Conservation (phyloP, 1,140 invertebrate genomes). For the Calephelis nemesis region DNA sequence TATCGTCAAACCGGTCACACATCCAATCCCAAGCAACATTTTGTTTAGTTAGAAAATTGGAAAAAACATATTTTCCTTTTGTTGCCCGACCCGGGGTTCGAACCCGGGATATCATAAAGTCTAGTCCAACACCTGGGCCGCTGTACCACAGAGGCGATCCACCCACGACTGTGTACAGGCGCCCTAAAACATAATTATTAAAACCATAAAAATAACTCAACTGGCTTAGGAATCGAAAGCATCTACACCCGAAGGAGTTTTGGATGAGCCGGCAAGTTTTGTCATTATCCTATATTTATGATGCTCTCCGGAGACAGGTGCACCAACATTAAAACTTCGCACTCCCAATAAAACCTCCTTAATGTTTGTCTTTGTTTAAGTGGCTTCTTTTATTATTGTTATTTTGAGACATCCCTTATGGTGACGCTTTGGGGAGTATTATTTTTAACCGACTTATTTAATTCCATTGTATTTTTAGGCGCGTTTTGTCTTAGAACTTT, state of each 20-base stretch:
- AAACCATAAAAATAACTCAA: background rate
- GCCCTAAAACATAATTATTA: too few relatives aligned
- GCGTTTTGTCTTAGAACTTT: too few relatives aligned
- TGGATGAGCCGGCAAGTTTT: conserved; percentile 11
- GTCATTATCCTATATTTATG: conserved; percentile 13
- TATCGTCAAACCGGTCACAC: too few relatives aligned
- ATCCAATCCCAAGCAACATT: too few relatives aligned
- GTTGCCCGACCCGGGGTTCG: too few relatives aligned
- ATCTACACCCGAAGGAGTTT: background rate
- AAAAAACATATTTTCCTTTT: too few relatives aligned
- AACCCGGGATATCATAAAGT: too few relatives aligned
- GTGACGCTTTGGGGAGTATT: background rate
- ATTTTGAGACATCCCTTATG: background rate
- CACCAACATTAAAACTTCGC: conserved; percentile 6
- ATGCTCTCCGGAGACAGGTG: background rate
- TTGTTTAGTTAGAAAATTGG: too few relatives aligned
- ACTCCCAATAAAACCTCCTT: conserved; percentile 11
- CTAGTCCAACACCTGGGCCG: too few relatives aligned
- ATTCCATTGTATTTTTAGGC: too few relatives aligned
- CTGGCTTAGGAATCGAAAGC: conserved; percentile 4
- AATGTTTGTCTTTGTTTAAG: conserved; percentile 13
- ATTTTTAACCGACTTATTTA: background rate
- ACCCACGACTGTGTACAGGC: too few relatives aligned
- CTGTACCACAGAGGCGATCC: too few relatives aligned
- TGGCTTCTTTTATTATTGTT: conserved; percentile 6